Conservation (phyloP, 37 sponge, comb jelly and placozoan species). For the Chondrosia reniformis region DNA sequence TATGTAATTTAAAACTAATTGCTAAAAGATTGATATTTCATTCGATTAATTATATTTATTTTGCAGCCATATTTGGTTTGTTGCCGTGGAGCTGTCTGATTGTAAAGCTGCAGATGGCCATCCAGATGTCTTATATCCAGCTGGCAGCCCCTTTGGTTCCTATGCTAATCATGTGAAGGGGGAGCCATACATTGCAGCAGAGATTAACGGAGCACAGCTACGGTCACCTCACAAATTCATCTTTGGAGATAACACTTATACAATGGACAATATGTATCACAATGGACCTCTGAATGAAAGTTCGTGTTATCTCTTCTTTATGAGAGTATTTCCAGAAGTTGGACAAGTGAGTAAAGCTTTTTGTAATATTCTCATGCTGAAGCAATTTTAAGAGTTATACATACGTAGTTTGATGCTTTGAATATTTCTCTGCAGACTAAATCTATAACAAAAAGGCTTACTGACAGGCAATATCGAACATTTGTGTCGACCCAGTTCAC, state of each 20-base stretch:
- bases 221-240: neutral
- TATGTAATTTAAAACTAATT: neutral
- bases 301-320: constrained; percentile 6
- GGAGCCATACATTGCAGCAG: neutral
- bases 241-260: neutral
- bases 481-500: neutral
- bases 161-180: neutral
- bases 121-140: neutral
- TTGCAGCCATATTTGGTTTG: neutral
- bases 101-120: neutral
- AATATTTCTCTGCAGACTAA: no score
- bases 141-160: neutral
- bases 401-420: no score
- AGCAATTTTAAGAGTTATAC: neutral
- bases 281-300: neutral
- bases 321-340: neutral
- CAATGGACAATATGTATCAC: neutral
- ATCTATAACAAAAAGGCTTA: neutral
- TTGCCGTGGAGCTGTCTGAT: neutral
- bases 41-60: neutral
- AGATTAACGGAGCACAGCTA: neutral
- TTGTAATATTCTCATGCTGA: neutral
- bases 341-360: neutral
- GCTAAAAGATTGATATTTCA: neutral
- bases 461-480: neutral